Percentiles rank a stretch among this genome's conserved stretches.
phyloP scores from a whole-genome alignment of 2,888 invertebrate genomes.

The Morpho deidamia region DNA sequence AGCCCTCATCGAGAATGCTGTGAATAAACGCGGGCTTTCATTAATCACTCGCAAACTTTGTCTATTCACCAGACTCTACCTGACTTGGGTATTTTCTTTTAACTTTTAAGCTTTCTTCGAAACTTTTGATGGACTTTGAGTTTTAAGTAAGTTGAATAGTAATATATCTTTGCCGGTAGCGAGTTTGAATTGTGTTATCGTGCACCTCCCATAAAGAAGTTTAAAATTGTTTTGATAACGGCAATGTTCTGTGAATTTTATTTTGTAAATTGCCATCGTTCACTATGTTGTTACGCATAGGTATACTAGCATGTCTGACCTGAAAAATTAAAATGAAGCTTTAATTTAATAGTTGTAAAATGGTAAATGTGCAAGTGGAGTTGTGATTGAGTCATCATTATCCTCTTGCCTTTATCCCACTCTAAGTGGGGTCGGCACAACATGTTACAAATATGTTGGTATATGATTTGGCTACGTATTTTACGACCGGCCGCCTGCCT shows the following conservation, averaged over 20 bases:
- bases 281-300: no score
- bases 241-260: constrained; percentile 2
- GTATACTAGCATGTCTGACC: no score
- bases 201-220: constrained; percentile 3
- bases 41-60: constrained; percentile 71
- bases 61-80: constrained; percentile 69
- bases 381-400: no score
- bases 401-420: no score
- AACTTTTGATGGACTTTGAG: constrained; percentile 75
- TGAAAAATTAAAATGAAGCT: no score
- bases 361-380: no score
- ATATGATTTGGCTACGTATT: no score
- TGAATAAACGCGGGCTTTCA: constrained; percentile 63
- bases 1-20: constrained; percentile 63
- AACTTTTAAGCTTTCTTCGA: constrained; percentile 75
- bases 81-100: constrained; percentile 75
- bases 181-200: constrained; percentile 29
- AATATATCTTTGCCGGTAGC: constrained; percentile 60
- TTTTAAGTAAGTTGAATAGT: constrained; percentile 76
- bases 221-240: constrained; percentile 19
- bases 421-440: no score
- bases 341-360: no score
- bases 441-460: no score
- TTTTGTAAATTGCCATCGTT: not conserved
- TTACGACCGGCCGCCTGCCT: no score